Conservation (phyloP, 2,888 invertebrate genomes). For the Pterobdella sp. region DNA sequence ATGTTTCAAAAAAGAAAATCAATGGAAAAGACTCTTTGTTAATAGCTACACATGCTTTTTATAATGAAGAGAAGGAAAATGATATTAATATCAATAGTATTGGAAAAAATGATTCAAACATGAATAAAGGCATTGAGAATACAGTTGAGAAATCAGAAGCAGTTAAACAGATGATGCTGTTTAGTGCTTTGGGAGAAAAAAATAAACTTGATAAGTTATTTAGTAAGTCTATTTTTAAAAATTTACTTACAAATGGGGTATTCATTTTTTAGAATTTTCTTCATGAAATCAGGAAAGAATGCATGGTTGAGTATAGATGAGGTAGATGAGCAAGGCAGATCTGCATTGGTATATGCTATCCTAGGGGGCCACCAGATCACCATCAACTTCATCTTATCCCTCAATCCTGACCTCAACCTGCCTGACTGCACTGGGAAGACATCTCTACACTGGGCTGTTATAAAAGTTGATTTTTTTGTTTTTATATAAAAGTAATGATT, state of each 20-base stretch:
- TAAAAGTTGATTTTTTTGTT: conserved; percentile 43
- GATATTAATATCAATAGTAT: neutral
- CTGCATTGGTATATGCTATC: conserved; percentile 51
- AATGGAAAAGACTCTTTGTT: no score
- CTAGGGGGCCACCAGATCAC: conserved; percentile 49
- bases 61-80: neutral
- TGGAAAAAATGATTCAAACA: neutral
- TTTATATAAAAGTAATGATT: neutral
- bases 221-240: neutral
- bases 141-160: neutral
- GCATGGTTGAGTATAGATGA: conserved; percentile 40
- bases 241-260: neutral
- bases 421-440: conserved; percentile 49
- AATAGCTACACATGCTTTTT: no score
- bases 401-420: conserved; percentile 47
- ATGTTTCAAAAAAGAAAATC: neutral
- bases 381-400: conserved; percentile 48
- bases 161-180: neutral
- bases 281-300: neutral
- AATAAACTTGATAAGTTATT: neutral
- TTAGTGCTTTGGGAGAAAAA: neutral
- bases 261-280: neutral
- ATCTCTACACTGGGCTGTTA: conserved; percentile 51
- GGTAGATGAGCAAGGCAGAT: conserved; percentile 50
- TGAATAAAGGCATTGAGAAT: neutral